Base-by-base conservation (phyloP, 2,113 vertebrate genomes). In the Perca fluviatilis region DNA sequence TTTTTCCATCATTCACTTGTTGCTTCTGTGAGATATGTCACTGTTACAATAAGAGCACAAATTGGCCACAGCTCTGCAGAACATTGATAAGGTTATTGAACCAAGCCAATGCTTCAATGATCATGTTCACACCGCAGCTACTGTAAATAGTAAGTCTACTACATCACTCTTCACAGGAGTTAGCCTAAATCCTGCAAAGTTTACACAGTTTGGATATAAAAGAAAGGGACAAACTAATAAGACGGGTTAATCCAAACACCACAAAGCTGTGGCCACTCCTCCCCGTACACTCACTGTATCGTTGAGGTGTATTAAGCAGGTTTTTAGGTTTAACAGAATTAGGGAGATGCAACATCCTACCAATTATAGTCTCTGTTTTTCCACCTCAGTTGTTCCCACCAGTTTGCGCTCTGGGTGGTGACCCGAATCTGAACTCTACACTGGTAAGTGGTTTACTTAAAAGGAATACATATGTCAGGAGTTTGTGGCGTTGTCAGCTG, bases 41-140 rank as follows among this genome's bases (percentile, higher is more conserved):
- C 65, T 54, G 50, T 56, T 43, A 64, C 13, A 79, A 33, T 56
- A 30, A 62, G 33, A 19, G 46, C 21, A 51, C 36, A 78, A 50
- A 68, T 51, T 80, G 13, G 16, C 63, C 7, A 2, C 47, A 47
- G 58, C 53, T 56, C 69, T 76, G 74, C 74, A 60, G 62, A 60
- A 46, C 49, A 47, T 74, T 61, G 54, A 72, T 75, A 67, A 71
- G 21, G 27, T 62, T 71, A 80, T 75, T 68, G 64, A 86, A 79
- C 74, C 58, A 79, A 81, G 43, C 21, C 78, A 71, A 40, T 33
- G 25, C 40, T 53, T 40, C 25, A 36, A 15, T 77, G 43, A 81
- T 16, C 47, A 3, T 40, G 40, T 51, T 72, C 67, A 68, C 30
- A 50, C 36, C 23, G 62, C 56, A 25, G 50, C 56, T 33, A 11